Conservation (phyloP, 2,888 invertebrate species). For the Boloria selene region DNA sequence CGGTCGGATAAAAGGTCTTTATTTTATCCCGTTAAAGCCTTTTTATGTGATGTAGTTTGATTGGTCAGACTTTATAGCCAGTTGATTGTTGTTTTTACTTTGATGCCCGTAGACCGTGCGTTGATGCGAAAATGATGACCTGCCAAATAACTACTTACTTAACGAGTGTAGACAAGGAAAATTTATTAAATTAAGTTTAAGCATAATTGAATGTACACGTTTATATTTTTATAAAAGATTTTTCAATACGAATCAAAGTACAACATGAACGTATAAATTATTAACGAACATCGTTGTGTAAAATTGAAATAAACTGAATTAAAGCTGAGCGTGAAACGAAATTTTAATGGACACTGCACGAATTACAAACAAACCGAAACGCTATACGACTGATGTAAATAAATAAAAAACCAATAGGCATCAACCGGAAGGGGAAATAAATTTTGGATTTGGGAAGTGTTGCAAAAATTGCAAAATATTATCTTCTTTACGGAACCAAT, state of each 20-base stretch:
- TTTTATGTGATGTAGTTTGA: constrained; percentile 67
- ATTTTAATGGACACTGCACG: constrained; percentile 41
- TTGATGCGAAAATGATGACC: constrained; percentile 18
- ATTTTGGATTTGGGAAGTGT: constrained; percentile 61
- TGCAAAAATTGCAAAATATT: constrained; percentile 64
- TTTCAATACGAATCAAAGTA: constrained; percentile 7
- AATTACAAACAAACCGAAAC: constrained; percentile 49
- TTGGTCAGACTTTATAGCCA: constrained; percentile 63
- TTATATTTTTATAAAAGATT: constrained; percentile 1
- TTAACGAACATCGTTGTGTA: constrained; percentile 23
- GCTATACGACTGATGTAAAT: constrained; percentile 54
- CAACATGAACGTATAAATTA: constrained; percentile 22
- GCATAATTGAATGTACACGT: background rate
- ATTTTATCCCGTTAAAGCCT: constrained; percentile 73
- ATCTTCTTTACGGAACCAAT: constrained; percentile 67
- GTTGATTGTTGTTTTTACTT: constrained; percentile 35
- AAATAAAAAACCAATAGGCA: constrained; percentile 68
- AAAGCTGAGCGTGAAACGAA: constrained; percentile 34
- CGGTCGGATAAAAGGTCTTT: constrained; percentile 62
- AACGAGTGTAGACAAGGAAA: background rate
- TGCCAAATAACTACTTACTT: constrained; percentile 6
- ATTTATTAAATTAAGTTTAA: background rate
- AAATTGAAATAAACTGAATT: constrained; percentile 34
- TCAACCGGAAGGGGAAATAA: constrained; percentile 50
- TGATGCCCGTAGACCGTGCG: constrained; percentile 16